Base-by-base conservation (phyloP, 2,888 invertebrate genomes). In the Ceramica pisi region DNA sequence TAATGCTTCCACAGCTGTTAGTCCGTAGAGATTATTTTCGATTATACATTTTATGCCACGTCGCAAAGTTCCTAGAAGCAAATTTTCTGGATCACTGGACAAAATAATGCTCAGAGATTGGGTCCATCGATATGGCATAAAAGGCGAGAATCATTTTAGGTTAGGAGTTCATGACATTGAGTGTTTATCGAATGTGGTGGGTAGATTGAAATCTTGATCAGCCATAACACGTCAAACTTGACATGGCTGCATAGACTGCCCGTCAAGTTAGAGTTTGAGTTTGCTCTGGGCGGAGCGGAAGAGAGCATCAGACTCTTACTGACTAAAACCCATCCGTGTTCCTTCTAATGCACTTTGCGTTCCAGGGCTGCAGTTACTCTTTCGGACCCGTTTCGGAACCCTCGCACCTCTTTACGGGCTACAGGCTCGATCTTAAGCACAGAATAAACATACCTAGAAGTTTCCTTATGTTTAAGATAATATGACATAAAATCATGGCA, bases 1-100 rank as follows among this genome's bases (percentile, higher is more conserved):
- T n/a, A 31, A 8, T 23, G 26, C 38, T 50, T 16, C 48, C 48
- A 41, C 41, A 55, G 38, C 53, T 35, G 19, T 75, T 61, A 75
- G 63, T 64, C 50, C 46, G 21, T 19, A 44, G 31, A 75, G 59
- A 75, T 75, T 75, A 75, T 78, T 75, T 62, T 71, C 72, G 72
- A 75, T 75, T 71, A 75, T 64, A 78, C 44, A 77, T 78, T 78
- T 78, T 75, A 69, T 50, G 70, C 57, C 21, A 26, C 57, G 69
- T 75, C 48, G 44, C 61, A 70, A 65, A 70, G 70, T 55, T 65
- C 65, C 76, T 70, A 72, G 72, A 78, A 72, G 68, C 72, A 67
- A 78, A 73, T 84, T 84, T 84, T 82, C 78, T 73, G 65, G 71
- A 67, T 65, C 82, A 73, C 55, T 82, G 84, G 61, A 75, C 79